Evolutionary conservation across 2,888 invertebrate species (phyloP), one percentile per base, ranked within the genome.

Genomic region (Eupeodes luniger): DNA sequence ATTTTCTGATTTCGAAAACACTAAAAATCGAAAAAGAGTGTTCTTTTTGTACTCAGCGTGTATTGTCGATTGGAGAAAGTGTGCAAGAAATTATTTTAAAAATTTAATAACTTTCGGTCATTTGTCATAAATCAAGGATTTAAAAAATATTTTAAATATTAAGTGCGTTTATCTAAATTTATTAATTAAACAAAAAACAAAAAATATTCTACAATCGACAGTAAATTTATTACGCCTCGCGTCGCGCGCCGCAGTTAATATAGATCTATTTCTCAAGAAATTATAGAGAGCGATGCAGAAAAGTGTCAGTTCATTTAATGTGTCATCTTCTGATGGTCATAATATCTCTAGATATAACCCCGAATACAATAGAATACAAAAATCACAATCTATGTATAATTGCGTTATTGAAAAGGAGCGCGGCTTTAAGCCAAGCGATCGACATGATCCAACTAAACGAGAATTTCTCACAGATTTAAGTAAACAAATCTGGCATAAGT

Each of bases 341-440:
- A 55, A 67, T 40, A 57, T 72, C 40, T 49, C 67, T 51, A 70
- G 72, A 61, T 72, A 72, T 76, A 62, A 77, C 47, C 67, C 59
- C 16, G 49, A 81, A 49, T 69, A 69, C 74, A 85, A 64, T 59
- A 62, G 19, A 51, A 55, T 91, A 61, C 94, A 94, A 90, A 94
- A 94, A 84, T 94, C 95, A 0, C 94, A 94, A 16, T 94, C 94
- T 34, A 93, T 94, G 75, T 94, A 94, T 92, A 93, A 94, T 90
- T 95, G 95, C 92, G 94, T 95, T 16, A 94, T 97, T 86, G 95
- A 97, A 91, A 95, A 95, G 74, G 95, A 95, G 89, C 95, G 97
- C 47, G 97, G 98, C 51, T 97, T 97, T 94, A 97, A 97, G 91
- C 98, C 98, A 1, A 97, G 97, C 3, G 98, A 98, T 94, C 96